Evolutionary conservation across 1,140 invertebrate species (phyloP), one percentile per base, ranked within the genome.

Genomic region (Lucilia cuprina): DNA sequence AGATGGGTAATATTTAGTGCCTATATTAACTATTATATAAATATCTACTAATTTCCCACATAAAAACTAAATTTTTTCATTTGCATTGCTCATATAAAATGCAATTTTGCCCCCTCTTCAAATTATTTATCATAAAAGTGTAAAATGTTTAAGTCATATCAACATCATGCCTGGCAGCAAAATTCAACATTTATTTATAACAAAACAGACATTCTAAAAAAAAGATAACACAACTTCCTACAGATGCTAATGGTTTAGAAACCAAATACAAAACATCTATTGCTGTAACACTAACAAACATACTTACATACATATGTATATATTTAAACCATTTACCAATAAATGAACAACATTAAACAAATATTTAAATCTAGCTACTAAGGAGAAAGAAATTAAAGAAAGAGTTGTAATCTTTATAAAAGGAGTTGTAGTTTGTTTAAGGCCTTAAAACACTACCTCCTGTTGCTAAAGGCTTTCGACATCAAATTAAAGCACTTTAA

Each of bases 381-480:
- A 55, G 8, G 17, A 55, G 50, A 14, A 55, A 55, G 50, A 55
- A 55, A 13, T 55, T 13, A 5, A 21, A 70, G 19, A 70, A 10
- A 41, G 1, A 8, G 41, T 41, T 3, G 41, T 8, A 41, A 41
- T 41, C 41, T 10, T 41, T 5, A 65, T 19, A 21, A 25, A 21
- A 7, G 12, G 21, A 70, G 19, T 19, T 25, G 65, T 10, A 70
- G 19, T 49, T 49, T 30, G 25, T 49, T 49, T 49, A 49, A 49
- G 9, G 13, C 49, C 5, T 49, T 2, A 55, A 13, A 55, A 55
- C 50, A 49, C n/a, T 9, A 70, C 65, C 65, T 70, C 65, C 19
- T 70, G 65, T 70, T 70, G 25, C 65, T 70, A 70, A 70, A 70
- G 65, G 65, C 65, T 70, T 70, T 70, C 21, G 65, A 70, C 65